phyloP scores from a whole-genome alignment of 2,888 invertebrate species.

The Alloplasta piceator region DNA sequence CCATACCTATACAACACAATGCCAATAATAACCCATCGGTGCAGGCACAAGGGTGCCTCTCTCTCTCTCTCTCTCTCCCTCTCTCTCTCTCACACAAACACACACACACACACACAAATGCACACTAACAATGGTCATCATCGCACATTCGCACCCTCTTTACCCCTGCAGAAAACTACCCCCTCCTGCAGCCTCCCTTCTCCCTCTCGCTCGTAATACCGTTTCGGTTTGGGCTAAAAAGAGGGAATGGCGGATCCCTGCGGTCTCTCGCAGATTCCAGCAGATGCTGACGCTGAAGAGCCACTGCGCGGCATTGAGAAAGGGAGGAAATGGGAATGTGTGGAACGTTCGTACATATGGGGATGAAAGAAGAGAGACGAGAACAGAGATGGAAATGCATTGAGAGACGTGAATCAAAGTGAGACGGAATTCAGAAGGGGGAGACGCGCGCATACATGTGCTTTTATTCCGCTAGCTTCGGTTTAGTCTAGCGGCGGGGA shows the following conservation, averaged over 20 bases:
- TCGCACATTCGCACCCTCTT: slow-evolving; percentile 53
- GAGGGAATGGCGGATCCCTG: slow-evolving; percentile 63
- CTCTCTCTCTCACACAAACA: too few species aligned
- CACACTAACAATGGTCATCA: slow-evolving; percentile 31
- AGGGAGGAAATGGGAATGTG: slow-evolving; percentile 32
- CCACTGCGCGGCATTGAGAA: slow-evolving; percentile 19
- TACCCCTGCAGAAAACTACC: slow-evolving; percentile 54
- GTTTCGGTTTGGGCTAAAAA: slow-evolving; percentile 47
- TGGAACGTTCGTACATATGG: slow-evolving; percentile 41
- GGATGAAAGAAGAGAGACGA: slow-evolving; percentile 1
- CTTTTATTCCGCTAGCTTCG: slow-evolving; percentile 55
- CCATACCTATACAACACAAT: slow-evolving; percentile 72
- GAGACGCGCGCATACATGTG: slow-evolving; percentile 12
- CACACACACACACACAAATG: slow-evolving; percentile 26
- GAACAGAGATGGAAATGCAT: slow-evolving; percentile 23
- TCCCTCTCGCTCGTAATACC: slow-evolving; percentile 39
- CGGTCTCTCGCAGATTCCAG: slow-evolving; percentile 78
- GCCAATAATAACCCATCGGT: slow-evolving; percentile 81
- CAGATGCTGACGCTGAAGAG: slow-evolving; percentile 76
- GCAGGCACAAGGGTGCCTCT: slow-evolving; percentile 23
- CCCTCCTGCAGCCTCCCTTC: slow-evolving; percentile 26
- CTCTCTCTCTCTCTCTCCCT: too few species aligned
- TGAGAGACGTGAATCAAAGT: slow-evolving; percentile 29
- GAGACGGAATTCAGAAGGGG: slow-evolving; percentile 24
- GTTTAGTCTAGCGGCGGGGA: slow-evolving; percentile 78